Conservation (phyloP, 2,113 vertebrate genomes). For the Greenwoodochromis staneri region DNA sequence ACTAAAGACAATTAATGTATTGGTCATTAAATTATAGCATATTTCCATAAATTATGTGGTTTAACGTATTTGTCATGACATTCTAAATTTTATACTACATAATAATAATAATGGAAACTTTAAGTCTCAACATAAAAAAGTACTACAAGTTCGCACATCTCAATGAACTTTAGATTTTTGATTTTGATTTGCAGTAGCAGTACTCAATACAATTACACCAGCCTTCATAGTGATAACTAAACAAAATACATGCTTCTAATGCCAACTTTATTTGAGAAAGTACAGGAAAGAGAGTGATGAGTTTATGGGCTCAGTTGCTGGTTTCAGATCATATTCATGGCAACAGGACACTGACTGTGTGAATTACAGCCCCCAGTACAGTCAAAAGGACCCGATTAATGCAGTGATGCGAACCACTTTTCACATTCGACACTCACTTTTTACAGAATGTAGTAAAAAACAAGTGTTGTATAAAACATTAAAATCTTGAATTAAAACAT, state of each 20-base stretch:
- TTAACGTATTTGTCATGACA: background rate
- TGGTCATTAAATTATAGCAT: background rate
- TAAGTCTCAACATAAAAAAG: background rate
- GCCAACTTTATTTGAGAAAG: background rate
- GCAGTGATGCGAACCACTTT: background rate
- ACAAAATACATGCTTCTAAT: background rate
- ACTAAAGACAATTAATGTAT: background rate
- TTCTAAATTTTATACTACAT: background rate
- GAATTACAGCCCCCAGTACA: background rate
- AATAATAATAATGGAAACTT: background rate
- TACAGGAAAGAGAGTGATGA: background rate
- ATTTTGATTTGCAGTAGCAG: background rate
- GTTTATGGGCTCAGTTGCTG: background rate
- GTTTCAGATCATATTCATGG: background rate
- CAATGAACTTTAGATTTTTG: fast-evolving
- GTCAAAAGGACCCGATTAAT: fast-evolving
- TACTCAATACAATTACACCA: fast-evolving
- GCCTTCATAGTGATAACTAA: background rate
- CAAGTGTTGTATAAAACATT: background rate
- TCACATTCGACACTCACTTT: fast-evolving
- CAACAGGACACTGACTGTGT: fast-evolving
- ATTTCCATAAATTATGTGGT: background rate
- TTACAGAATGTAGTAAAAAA: background rate
- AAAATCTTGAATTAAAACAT: background rate
- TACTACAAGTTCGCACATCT: fast-evolving